These are phyloP conservation scores for Trachymyrmex cornetzi DNA, from an alignment of 1,140 invertebrate genomes.

Conservation along the genomic window DNA sequence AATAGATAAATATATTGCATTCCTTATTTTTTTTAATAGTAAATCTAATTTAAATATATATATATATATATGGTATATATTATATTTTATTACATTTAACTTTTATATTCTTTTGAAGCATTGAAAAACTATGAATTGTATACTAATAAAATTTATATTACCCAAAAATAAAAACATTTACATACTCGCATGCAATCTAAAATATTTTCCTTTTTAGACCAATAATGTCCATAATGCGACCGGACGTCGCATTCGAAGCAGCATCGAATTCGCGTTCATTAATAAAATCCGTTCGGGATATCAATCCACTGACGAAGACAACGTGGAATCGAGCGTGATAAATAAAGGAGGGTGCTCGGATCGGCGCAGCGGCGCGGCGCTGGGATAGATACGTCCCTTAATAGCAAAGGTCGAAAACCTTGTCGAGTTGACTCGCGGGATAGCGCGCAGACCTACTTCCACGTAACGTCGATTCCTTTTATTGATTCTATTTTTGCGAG, in stretches of 20 bases:
- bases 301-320: slow-evolving; percentile 33
- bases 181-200: background rate
- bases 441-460: slow-evolving; percentile 67
- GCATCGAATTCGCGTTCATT: slow-evolving; percentile 47
- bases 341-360: slow-evolving; percentile 44
- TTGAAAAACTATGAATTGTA: background rate
- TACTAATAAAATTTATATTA: slow-evolving; percentile 35
- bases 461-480: slow-evolving; percentile 64
- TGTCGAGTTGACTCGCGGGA: slow-evolving; percentile 64
- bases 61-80: background rate
- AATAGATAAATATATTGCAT: background rate
- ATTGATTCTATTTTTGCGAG: slow-evolving; percentile 68
- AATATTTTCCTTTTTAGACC: background rate
- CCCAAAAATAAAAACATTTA: background rate
- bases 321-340: slow-evolving; percentile 48
- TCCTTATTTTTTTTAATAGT: background rate
- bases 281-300: slow-evolving; percentile 55
- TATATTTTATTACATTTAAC: background rate
- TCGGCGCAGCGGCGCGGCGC: slow-evolving; percentile 34
- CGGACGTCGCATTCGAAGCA: background rate
- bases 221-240: background rate
- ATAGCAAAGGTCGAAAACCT: slow-evolving; percentile 73
- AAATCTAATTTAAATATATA: background rate
- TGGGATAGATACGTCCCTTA: slow-evolving; percentile 59
- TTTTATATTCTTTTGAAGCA: background rate